A percentile compares a stretch with the other conserved stretches of the same genome.
Evolutionary conservation across 1,140 invertebrate species (phyloP).

Genomic region (Papilio aristodemus): DNA sequence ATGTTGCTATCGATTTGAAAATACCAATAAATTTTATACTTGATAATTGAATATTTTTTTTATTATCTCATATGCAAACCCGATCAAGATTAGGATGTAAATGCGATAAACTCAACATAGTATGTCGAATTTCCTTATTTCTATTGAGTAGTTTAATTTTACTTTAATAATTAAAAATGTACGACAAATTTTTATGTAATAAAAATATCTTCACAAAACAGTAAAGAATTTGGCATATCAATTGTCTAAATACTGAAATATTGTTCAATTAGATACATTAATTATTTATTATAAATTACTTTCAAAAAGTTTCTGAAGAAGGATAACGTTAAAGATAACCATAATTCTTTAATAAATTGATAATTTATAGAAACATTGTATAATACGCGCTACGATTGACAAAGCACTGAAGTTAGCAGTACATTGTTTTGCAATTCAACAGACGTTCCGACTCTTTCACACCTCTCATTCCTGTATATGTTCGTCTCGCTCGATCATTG

Average conservation of each 20-base stretch:
- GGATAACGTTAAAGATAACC: background rate
- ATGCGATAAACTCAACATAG: constrained; percentile 9
- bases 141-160: constrained; percentile 30
- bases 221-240: constrained; percentile 29
- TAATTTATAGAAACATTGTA: background rate
- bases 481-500: background rate
- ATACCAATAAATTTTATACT: constrained; percentile 1
- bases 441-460: background rate
- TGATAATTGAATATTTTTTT: background rate
- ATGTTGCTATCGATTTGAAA: background rate
- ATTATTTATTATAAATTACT: background rate
- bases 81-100: constrained; percentile 31
- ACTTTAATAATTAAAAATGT: constrained; percentile 16
- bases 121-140: constrained; percentile 31
- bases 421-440: background rate
- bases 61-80: background rate
- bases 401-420: background rate
- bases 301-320: background rate
- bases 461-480: background rate
- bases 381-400: background rate
- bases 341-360: background rate
- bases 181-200: background rate
- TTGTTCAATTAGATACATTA: constrained; percentile 18
- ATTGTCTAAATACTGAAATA: constrained; percentile 12
- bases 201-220: constrained; percentile 5